phyloP scores from a whole-genome alignment of 2,797 vertebrate species.

The Cossypha heuglini region DNA sequence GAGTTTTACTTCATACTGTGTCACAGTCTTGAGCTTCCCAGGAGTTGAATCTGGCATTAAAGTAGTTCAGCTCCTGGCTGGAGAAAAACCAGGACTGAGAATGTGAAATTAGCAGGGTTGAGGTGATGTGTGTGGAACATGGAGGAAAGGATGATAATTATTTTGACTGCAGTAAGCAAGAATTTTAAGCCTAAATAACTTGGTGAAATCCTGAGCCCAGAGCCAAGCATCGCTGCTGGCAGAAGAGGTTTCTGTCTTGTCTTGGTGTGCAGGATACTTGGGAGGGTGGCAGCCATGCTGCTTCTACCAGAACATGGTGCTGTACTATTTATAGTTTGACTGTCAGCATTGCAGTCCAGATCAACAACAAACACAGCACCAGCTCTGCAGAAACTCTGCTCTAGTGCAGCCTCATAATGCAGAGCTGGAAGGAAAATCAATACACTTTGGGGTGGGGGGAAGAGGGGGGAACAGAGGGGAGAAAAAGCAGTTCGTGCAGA shows the following conservation, averaged over 20 bases:
- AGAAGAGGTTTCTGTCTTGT: not conserved
- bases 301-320: not conserved
- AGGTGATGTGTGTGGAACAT: not conserved
- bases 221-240: not conserved
- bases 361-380: not conserved
- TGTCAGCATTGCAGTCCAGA: not conserved
- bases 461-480: not conserved
- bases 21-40: not conserved
- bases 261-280: not conserved
- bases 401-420: not conserved
- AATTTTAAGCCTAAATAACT: not conserved
- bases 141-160: not conserved
- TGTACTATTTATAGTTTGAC: not conserved
- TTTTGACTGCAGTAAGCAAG: not conserved
- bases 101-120: not conserved
- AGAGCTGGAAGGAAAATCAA: not conserved
- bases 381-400: not conserved
- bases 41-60: not conserved
- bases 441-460: rapidly evolving
- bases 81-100: not conserved
- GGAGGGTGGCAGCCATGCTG: not conserved
- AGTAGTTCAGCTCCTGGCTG: not conserved
- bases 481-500: not conserved
- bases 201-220: not conserved
- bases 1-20: not conserved